Conservation (phyloP, 2,888 invertebrate genomes). For the Helleia helle region DNA sequence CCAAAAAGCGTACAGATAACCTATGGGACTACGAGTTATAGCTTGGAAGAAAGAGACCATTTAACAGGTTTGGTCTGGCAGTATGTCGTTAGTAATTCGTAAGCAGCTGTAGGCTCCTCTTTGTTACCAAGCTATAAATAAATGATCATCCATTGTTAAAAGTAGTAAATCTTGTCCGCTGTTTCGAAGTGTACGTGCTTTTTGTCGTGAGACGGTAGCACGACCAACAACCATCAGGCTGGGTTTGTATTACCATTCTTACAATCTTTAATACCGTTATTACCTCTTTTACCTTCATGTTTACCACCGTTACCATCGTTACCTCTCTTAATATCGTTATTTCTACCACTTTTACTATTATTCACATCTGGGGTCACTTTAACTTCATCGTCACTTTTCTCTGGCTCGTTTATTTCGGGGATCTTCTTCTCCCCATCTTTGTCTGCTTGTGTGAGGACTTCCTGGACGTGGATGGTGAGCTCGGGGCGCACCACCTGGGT, state of each 20-base stretch:
- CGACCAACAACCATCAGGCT: slow-evolving; percentile 62
- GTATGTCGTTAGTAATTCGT: no score
- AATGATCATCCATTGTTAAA: slow-evolving; percentile 26
- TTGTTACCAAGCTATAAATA: slow-evolving; percentile 1
- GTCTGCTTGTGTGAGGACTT: slow-evolving; percentile 55
- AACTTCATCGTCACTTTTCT: slow-evolving; percentile 24
- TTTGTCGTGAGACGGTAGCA: slow-evolving; percentile 50
- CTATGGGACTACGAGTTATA: not conserved
- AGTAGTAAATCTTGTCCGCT: slow-evolving; percentile 58
- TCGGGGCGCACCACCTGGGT: slow-evolving; percentile 61
- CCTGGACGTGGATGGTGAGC: slow-evolving; percentile 60
- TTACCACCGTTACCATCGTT: slow-evolving; percentile 11
- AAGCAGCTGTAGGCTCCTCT: no score
- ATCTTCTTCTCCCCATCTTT: slow-evolving; percentile 35
- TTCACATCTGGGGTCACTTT: slow-evolving; percentile 22
- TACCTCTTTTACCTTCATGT: no score
- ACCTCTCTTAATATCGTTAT: slow-evolving; percentile 6
- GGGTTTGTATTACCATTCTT: slow-evolving; percentile 28
- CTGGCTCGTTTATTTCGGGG: slow-evolving; percentile 55
- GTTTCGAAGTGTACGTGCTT: slow-evolving; percentile 68
- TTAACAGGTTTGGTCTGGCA: slow-evolving; percentile 9
- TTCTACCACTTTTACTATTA: slow-evolving; percentile 16
- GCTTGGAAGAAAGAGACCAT: not conserved
- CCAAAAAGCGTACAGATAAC: slow-evolving; percentile 3
- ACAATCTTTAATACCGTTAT: no score